A percentile compares a stretch with the other conserved stretches of the same genome.
Conservation (phyloP, 2,113 vertebrate genomes). For the Fulmarus glacialis region DNA sequence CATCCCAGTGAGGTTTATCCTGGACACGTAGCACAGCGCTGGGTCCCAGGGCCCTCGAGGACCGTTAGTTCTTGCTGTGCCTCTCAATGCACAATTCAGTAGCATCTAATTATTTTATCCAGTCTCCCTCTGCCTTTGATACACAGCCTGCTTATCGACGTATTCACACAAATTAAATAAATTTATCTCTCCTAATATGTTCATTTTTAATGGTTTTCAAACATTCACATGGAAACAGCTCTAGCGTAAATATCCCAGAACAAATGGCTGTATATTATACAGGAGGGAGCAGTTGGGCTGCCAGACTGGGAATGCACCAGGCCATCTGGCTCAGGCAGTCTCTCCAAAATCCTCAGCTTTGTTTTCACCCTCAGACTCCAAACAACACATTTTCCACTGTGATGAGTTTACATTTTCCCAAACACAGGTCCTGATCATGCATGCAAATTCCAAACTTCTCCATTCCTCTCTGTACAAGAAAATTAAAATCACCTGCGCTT, state of each 20-base stretch:
- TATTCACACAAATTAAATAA: conserved; percentile 79
- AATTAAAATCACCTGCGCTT: conserved; percentile 84
- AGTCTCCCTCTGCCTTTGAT: conserved; percentile 45
- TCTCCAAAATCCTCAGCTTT: conserved; percentile 90
- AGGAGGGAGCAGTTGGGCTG: conserved; percentile 88
- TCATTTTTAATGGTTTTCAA: conserved; percentile 87
- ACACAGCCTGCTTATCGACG: conserved; percentile 59
- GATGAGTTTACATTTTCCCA: conserved; percentile 88
- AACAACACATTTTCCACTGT: conserved; percentile 90
- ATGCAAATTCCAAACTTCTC: conserved; percentile 84
- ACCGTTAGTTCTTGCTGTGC: conserved; percentile 6
- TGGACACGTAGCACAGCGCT: not conserved
- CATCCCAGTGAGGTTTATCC: not conserved
- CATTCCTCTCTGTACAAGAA: conserved; percentile 77
- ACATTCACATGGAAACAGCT: conserved; percentile 86
- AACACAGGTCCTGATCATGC: conserved; percentile 86
- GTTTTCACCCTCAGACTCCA: conserved; percentile 88
- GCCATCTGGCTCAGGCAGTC: conserved; percentile 87
- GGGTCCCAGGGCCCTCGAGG: not conserved
- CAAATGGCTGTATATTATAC: conserved; percentile 88
- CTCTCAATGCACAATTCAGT: conserved; percentile 60
- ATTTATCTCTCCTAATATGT: conserved; percentile 82
- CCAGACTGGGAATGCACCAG: conserved; percentile 86
- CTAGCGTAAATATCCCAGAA: conserved; percentile 87
- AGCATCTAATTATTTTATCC: conserved; percentile 63